Base-by-base conservation (phyloP, 2,797 vertebrate genomes). In the Chrysocyon brachyurus region DNA sequence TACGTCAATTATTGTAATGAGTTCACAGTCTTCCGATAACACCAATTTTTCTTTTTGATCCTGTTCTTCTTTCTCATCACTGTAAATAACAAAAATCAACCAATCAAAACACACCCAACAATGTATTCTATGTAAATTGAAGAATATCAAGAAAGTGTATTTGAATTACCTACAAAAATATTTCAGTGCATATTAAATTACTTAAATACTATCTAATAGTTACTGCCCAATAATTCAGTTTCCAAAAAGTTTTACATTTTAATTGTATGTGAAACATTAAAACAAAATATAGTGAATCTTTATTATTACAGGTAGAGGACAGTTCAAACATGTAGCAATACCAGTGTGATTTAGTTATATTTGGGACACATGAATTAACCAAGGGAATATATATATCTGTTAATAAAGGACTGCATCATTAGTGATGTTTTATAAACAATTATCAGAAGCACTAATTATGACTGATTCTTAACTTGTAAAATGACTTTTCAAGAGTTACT, bases 1-100 rank as follows among this genome's bases (percentile, higher is more conserved):
- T 75, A 99, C 99, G 2, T 99, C 99, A 96, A 99, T 99, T 97
- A 99, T 97, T 3, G 99, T 99, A 98, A 99, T 99, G 95, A 99
- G 98, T 98, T 99, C 99, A 97, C 99, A 99, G 96, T 99, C 99
- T 99, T 99, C 99, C 92, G 98, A 99, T 90, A 99, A 75, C 66
- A 99, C 99, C 88, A 99, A 96, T 97, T 99, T 99, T 99, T 99
- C 99, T 98, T 99, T 99, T 98, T 99, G 99, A 93, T 99, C 98
- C 0, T 99, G 99, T 52, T 99, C 99, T 63, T 99, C 99, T 46
- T 99, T 99, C 91, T 99, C 99, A 97, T 98, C 99, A 98, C 99
- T 99, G 93, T n/a, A 97, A 96, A 96, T 46, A 98, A 97, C 33
- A 97, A 4, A 66, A 40, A 77, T 6, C 31, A 87, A 78, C 1